Evolutionary conservation across 2,113 vertebrate genomes (phyloP).

Genomic region (Diglossa brunneiventris): DNA sequence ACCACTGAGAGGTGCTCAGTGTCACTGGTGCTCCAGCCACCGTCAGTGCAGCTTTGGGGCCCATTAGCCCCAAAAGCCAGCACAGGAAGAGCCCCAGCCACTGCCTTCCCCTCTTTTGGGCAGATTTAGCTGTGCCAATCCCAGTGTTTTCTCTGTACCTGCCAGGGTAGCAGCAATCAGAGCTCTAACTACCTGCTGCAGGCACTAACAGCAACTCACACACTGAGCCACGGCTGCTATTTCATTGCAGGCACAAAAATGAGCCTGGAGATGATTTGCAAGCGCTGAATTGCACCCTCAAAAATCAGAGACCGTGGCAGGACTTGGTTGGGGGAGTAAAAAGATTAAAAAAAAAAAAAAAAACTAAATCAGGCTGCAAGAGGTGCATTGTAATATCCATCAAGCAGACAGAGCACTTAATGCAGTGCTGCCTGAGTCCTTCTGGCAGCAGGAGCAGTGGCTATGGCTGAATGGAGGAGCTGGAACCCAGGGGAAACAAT

Average conservation of each 20-base stretch:
- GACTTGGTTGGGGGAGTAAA: background rate
- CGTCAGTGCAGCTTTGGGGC: background rate
- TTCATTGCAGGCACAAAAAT: constrained; percentile 28
- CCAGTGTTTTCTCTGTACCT: background rate
- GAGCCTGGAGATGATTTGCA: constrained; percentile 27
- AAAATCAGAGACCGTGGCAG: constrained; percentile 38
- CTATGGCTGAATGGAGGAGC: background rate
- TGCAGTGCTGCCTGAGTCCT: background rate
- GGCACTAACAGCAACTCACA: background rate
- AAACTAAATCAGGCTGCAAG: background rate
- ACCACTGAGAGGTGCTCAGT: rapidly evolving
- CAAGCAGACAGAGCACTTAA: background rate
- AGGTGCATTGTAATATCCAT: background rate
- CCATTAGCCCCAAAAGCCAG: background rate
- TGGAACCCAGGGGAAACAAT: background rate
- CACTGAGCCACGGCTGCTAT: background rate
- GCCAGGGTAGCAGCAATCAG: constrained; percentile 8
- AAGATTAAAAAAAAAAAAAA: background rate
- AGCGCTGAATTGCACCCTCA: constrained; percentile 38
- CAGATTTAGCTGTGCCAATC: background rate
- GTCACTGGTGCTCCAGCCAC: background rate
- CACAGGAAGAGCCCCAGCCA: background rate
- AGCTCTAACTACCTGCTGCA: constrained; percentile 4
- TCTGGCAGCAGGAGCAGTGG: background rate
- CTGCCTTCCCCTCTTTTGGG: background rate